phyloP scores from a whole-genome alignment of 2,888 invertebrate genomes.

The Papilio demoleus region DNA sequence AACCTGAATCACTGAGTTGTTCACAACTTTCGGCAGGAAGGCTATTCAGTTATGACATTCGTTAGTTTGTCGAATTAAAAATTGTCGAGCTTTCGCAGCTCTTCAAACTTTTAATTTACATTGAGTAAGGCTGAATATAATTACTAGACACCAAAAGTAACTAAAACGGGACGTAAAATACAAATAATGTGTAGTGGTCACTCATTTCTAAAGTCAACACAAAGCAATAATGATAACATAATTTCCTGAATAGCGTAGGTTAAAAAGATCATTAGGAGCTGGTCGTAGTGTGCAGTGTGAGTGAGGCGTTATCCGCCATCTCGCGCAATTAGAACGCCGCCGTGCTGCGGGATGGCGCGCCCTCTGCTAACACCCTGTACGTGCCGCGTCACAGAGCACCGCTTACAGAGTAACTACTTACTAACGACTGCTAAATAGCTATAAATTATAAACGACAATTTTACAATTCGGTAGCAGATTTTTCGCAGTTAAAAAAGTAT shows the following conservation, averaged over 20 bases:
- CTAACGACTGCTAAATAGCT: background rate
- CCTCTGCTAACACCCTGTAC: background rate
- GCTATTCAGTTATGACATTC: conserved; percentile 3
- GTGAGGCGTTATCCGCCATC: conserved; percentile 3
- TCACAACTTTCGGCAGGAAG: background rate
- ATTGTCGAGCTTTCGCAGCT: background rate
- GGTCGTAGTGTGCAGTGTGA: background rate
- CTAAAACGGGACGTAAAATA: too few species aligned
- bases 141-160: too few species aligned
- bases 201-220: background rate
- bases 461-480: too few species aligned
- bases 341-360: background rate
- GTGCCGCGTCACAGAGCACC: conserved; percentile 19
- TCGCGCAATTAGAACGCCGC: conserved; percentile 3
- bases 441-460: too few species aligned
- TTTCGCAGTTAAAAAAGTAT: too few species aligned
- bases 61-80: conserved; percentile 13
- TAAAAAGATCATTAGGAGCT: background rate
- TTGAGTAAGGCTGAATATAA: background rate
- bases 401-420: background rate
- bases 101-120: background rate
- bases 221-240: background rate
- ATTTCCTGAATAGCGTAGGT: background rate
- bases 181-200: too few species aligned
- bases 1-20: conserved; percentile 4